These are phyloP conservation scores for Phenacoccus solenopsis DNA, from an alignment of 1,140 invertebrate species.

Conservation along the genomic window DNA sequence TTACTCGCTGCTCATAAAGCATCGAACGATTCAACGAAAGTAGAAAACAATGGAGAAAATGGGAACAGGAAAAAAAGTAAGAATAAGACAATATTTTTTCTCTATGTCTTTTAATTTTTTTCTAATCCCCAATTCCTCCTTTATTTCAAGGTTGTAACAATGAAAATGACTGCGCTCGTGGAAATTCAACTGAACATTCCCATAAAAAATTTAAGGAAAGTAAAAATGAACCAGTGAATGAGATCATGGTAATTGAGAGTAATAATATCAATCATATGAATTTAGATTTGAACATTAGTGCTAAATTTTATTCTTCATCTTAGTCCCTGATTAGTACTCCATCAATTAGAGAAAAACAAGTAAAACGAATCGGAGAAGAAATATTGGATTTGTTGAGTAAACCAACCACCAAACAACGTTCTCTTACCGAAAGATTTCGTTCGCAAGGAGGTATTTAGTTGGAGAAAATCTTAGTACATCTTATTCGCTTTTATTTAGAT, in stretches of 20 bases:
- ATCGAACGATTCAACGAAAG: neutral
- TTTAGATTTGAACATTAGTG: neutral
- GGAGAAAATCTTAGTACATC: too few species aligned
- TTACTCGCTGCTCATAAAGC: neutral
- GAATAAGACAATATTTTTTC: neutral
- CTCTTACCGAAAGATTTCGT: constrained; percentile 83
- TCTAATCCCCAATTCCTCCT: neutral
- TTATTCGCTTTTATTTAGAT: neutral
- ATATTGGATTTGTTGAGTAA: constrained; percentile 87
- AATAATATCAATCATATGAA: neutral
- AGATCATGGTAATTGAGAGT: constrained; percentile 44
- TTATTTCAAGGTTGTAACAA: neutral
- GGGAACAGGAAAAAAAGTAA: constrained; percentile 21
- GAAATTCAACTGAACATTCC: neutral
- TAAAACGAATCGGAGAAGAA: constrained; percentile 89
- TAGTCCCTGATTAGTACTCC: constrained; percentile 82
- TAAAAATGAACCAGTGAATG: constrained; percentile 43
- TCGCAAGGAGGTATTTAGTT: constrained; percentile 66
- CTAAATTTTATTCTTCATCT: constrained; percentile 28
- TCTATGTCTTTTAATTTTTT: neutral
- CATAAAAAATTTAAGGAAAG: constrained; percentile 29
- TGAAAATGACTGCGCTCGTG: neutral
- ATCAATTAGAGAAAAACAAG: constrained; percentile 87
- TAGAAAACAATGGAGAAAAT: constrained; percentile 19
- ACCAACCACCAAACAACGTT: constrained; percentile 90